Evolutionary conservation across 2,113 vertebrate genomes (phyloP), one percentile per base, ranked within the genome.

Genomic region (Merops nubicus): DNA sequence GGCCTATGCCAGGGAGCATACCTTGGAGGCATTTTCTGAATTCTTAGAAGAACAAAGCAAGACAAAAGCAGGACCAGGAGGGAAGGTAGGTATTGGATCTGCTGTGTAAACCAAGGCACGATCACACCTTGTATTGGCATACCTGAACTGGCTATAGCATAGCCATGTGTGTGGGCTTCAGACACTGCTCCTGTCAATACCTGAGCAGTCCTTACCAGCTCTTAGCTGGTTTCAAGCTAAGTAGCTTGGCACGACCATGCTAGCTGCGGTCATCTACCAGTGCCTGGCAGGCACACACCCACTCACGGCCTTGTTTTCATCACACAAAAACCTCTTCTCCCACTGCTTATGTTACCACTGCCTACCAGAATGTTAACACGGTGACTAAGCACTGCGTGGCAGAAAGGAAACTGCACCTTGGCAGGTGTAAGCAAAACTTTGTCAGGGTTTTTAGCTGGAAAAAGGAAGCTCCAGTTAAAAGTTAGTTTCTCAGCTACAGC

Each of bases 31-130:
- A 38, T 98, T 98, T 73, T 92, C 96, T 60, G 91, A 97, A 69
- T 98, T 98, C 89, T 83, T 98, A 88, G 98, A 98, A 85, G 94
- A 96, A 38, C 85, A 98, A 45, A 69, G 96, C 54, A 93, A 94
- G 88, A 33, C 1, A 11, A 87, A 53, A 57, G n/a, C 21, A 56
- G 89, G 93, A 65, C 33, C 94, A 69, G 79, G 60, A 87, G 94
- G 97, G 59, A 85, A 97, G 96, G 98, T 98, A 92, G 59, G 54
- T 1, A 12, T 59, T n/a, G 63, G 21, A 70, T 12, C 16, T 67
- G 78, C 28, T 48, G 59, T 33, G 57, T 4, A 8, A 21, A 4
- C 20, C 47, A 50, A 65, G 79, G 25, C 50, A 36, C 0, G 6
- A n/a, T 57, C 67, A 26, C 57, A 68, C 31, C 18, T 19, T 7